Base-by-base conservation (phyloP, 2,113 vertebrate species). In the Proterorhinus semilunaris region DNA sequence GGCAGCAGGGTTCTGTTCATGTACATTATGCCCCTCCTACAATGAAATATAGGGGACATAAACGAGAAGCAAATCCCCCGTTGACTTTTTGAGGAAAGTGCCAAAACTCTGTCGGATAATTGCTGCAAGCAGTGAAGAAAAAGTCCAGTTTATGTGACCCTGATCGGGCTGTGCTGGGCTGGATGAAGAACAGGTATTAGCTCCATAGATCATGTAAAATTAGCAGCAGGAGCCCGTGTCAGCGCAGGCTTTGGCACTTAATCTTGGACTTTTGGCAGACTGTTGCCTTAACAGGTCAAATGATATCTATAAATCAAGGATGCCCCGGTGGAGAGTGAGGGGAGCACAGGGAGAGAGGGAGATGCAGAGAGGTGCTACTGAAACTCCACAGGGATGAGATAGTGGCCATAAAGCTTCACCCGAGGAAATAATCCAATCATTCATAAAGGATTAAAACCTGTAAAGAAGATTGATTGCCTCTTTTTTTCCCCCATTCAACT, bases 231-330 rank as follows among this genome's bases (percentile, higher is more conserved):
- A 89, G 84, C 83, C 62, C 53, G 87, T 91, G 91, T 92, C 91
- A 92, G 88, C 83, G 58, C 79, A 79, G 90, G 92, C 89, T 86
- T 87, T 85, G 88, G 82, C 91, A 91, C 88, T 94, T 92, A 88
- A 93, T 94, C 92, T 93, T 93, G 88, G 90, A 87, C 90, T 92
- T 92, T 91, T 93, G 93, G 88, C 92, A 91, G 90, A 92, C 89
- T 93, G 91, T 93, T 92, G 91, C 92, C 87, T 93, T 92, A 92
- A 92, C 91, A 83, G 92, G 93, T 93, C 92, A 94, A 93, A 91
- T 91, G 91, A 91, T 89, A 91, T 90, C 90, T 87, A 92, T 93
- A 93, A 93, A 92, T 94, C 92, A 94, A 90, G 76, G 82, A 84
- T 89, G 83, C 88, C 85, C 71, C 68, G 68, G 89, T 53, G 69